Base-by-base conservation (phyloP, 2,113 vertebrate species). In the Edolisoma coerulescens region DNA sequence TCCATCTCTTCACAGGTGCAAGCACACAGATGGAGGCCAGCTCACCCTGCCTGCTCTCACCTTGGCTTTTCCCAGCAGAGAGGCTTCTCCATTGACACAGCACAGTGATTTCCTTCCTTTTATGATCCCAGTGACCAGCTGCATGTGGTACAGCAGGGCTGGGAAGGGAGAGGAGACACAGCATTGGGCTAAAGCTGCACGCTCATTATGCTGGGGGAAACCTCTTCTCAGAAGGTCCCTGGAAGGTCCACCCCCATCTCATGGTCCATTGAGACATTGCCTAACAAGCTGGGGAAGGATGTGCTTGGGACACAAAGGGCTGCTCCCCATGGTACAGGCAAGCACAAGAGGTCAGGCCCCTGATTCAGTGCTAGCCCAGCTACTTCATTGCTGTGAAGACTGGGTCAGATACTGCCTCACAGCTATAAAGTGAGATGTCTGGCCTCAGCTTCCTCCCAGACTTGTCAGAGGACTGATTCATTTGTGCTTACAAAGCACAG, bases 401-500 rank as follows among this genome's bases (percentile, higher is more conserved):
- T 18, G 11, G 37, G 56, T 35, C 47, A 67, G 87, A 89, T 45
- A 78, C 35, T 82, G 57, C 41, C 21, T 74, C 37, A 74, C 60
- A 52, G 77, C 47, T 67, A 76, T 74, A 86, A 96, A 91, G 57
- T 22, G 19, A 75, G 45, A 35, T 28, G 47, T 84, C 61, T 82
- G 6, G 8, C 50, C 84, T 86, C 60, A 86, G 68, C 76, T 91
- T 93, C 53, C 65, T 61, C 67, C 65, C 8, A 9, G 65, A 64
- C 47, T 45, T 89, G 80, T 84, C 88, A 89, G 56, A 92, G 20
- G 37, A 79, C 73, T 92, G 68, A 96, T 93, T 94, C 39, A 93
- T 96, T 86, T 81, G 41, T 87, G 79, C 92, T 96, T 92, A 88
- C 41, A 88, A 86, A 94, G 68, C 52, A 90, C 76, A 89, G 49